Evolutionary conservation across 2,797 vertebrate species (phyloP).

Genomic region (Poecilia wingei): DNA sequence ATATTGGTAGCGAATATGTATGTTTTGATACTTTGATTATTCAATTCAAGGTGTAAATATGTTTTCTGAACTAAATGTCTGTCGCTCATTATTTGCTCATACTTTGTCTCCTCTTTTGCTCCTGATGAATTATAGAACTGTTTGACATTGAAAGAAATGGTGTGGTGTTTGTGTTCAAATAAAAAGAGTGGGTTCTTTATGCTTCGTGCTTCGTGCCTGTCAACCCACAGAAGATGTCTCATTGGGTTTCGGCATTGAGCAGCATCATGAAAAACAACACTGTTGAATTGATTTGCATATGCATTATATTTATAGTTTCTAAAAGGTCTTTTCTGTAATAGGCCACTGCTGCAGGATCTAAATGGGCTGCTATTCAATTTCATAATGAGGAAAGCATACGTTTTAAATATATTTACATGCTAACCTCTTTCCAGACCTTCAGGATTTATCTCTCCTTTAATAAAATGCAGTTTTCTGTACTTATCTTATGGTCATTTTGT

Average conservation of each 20-base stretch:
- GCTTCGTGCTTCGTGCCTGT: constrained; percentile 15
- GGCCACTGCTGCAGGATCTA: background rate
- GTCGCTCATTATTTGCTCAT: background rate
- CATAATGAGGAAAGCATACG: background rate
- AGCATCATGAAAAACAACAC: background rate
- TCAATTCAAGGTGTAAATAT: background rate
- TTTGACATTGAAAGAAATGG: constrained; percentile 34
- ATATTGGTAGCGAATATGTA: background rate
- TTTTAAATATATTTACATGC: background rate
- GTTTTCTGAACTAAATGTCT: constrained; percentile 2
- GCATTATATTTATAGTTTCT: background rate
- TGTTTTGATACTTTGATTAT: background rate
- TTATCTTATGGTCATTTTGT: background rate
- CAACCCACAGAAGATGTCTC: constrained; percentile 12
- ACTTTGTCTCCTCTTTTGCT: constrained; percentile 2
- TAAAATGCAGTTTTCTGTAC: background rate
- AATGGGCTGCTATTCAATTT: background rate
- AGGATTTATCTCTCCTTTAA: background rate
- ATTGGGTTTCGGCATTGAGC: constrained; percentile 25
- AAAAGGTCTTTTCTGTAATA: background rate
- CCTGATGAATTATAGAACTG: constrained; percentile 14
- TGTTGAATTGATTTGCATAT: constrained; percentile 1
- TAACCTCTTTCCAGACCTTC: background rate
- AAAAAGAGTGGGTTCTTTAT: constrained; percentile 7
- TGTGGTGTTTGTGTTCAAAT: background rate